phyloP scores from a whole-genome alignment of 1,140 invertebrate species.

The Arctopsyche grandis region DNA sequence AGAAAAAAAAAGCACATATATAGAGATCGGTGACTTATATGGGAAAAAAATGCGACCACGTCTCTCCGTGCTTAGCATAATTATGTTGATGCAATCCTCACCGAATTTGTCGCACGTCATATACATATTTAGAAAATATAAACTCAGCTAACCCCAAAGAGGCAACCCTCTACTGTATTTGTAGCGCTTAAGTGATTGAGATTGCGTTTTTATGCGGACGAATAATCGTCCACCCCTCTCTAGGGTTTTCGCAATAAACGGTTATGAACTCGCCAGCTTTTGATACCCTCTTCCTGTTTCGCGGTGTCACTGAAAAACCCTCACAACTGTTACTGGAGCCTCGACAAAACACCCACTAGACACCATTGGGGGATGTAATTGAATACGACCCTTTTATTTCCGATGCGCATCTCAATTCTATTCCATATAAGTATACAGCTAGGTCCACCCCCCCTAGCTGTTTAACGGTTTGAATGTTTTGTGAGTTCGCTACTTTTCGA shows the following conservation, averaged over 20 bases:
- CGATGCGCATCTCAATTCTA: no score
- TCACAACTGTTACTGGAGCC: background rate
- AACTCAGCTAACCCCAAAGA: background rate
- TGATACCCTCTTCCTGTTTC: constrained; percentile 16
- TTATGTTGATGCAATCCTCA: background rate
- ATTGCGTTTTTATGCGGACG: constrained; percentile 31
- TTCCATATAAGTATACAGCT: no score
- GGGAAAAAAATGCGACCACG: background rate
- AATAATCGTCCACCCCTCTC: background rate
- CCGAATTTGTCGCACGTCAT: constrained; percentile 18
- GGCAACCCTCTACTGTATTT: background rate
- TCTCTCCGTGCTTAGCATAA: background rate
- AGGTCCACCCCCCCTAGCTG: no score
- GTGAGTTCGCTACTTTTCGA: no score
- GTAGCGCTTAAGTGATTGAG: constrained; percentile 5
- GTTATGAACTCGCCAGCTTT: constrained; percentile 25
- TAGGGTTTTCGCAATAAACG: constrained; percentile 32
- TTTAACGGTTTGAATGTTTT: no score
- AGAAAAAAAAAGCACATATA: background rate
- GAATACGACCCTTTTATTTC: background rate
- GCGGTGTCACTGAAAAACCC: background rate
- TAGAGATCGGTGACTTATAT: constrained; percentile 12
- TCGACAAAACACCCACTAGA: no score
- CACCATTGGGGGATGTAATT: background rate
- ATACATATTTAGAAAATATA: background rate